Conservation (phyloP, 2,113 vertebrate genomes). For the Phaethon lepturus region DNA sequence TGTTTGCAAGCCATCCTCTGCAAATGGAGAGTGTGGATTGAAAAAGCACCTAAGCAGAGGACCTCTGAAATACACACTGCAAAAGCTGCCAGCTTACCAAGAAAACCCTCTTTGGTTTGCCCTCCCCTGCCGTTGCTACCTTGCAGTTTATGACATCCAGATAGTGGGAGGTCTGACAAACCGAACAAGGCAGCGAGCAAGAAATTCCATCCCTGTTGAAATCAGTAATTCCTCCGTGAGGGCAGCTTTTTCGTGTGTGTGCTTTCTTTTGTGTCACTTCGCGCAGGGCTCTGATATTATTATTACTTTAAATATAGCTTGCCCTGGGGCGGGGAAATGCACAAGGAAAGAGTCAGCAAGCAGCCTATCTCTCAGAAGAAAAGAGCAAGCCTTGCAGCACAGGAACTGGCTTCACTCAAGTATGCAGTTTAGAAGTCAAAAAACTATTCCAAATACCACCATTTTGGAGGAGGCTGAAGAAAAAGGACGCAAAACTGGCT, state of each 20-base stretch:
- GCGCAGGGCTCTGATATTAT: conserved; percentile 30
- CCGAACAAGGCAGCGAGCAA: conserved; percentile 57
- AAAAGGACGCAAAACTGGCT: background rate
- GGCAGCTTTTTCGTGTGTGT: conserved; percentile 5
- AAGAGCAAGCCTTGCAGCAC: conserved; percentile 24
- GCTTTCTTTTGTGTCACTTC: conserved; percentile 56
- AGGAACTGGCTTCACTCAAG: conserved; percentile 45
- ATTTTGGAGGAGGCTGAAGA: conserved; percentile 9
- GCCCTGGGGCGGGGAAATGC: conserved; percentile 45
- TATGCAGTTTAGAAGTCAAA: conserved; percentile 68
- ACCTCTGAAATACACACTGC: background rate
- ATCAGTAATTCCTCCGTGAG: conserved; percentile 35
- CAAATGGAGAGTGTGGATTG: background rate
- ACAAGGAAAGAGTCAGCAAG: conserved; percentile 47
- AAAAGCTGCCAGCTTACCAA: conserved; percentile 16
- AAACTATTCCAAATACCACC: conserved; percentile 56
- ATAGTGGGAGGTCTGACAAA: conserved; percentile 74
- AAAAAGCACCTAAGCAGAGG: conserved; percentile 12
- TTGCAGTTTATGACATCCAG: conserved; percentile 71
- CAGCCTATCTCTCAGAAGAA: conserved; percentile 60
- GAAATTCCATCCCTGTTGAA: conserved; percentile 64
- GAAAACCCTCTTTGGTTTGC: conserved; percentile 6
- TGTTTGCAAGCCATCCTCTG: background rate
- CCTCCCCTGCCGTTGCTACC: conserved; percentile 65
- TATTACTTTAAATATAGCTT: conserved; percentile 52